These are phyloP conservation scores for Caenorhabditis parvicauda DNA, from an alignment of 2,888 invertebrate species.

Conservation along the genomic window DNA sequence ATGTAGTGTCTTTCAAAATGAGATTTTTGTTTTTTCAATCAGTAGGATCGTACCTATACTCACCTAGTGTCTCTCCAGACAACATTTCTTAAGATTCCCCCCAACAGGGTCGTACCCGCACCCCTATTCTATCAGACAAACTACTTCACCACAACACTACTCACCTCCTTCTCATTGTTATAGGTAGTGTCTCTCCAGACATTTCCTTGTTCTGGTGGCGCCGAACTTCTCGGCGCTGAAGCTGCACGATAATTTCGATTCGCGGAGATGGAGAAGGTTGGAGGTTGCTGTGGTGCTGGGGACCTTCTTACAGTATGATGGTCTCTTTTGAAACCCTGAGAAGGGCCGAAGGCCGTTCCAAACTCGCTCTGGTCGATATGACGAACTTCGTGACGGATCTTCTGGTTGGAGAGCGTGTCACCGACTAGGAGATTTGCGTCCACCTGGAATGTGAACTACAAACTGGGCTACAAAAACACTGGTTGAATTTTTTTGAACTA, in stretches of 20 bases:
- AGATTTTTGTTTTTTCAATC: too few relatives aligned
- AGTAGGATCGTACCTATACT: too few relatives aligned
- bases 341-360: constrained; percentile 50
- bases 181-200: constrained; percentile 33
- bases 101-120: too few relatives aligned
- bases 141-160: too few relatives aligned
- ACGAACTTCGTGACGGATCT: constrained; percentile 37
- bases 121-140: too few relatives aligned
- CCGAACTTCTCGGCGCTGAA: constrained; percentile 25
- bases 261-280: constrained; percentile 31
- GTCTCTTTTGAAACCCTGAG: constrained; percentile 51
- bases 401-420: constrained; percentile 57
- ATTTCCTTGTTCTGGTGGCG: constrained; percentile 39
- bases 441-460: constrained; percentile 10
- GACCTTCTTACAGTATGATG: constrained; percentile 32
- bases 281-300: constrained; percentile 28
- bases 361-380: constrained; percentile 43
- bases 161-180: constrained; percentile 39
- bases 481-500: not conserved
- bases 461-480: not conserved
- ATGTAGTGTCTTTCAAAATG: constrained; percentile 31
- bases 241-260: constrained; percentile 21
- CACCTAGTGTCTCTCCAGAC: not conserved
- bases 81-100: not conserved
- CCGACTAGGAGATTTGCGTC: constrained; percentile 44